phyloP scores from a whole-genome alignment of 2,797 vertebrate genomes.

The Varecia variegata region DNA sequence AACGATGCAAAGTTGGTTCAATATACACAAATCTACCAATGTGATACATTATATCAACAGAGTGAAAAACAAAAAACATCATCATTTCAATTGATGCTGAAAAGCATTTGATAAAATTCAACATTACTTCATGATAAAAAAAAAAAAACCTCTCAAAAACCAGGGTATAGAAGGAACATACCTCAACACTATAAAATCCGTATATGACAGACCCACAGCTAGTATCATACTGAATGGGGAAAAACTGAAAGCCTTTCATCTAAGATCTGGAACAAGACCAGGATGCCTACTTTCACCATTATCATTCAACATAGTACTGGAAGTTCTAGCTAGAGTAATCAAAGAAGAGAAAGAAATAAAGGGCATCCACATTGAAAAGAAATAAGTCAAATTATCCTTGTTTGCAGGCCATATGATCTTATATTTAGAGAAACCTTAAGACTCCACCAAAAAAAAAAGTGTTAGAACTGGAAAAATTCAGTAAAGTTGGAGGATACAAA shows the following conservation, averaged over 20 bases:
- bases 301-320: not conserved
- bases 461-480: not conserved
- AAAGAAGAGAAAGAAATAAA: not conserved
- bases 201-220: not conserved
- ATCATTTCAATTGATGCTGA: not conserved
- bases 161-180: not conserved
- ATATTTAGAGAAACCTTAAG: not conserved
- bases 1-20: not conserved
- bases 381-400: not conserved
- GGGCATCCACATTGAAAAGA: not conserved
- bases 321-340: not conserved
- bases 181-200: not conserved
- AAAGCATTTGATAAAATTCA: not conserved
- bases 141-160: not conserved
- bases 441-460: not conserved
- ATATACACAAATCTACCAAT: not conserved
- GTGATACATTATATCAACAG: not conserved
- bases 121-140: not conserved
- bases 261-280: not conserved
- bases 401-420: not conserved
- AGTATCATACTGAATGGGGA: not conserved
- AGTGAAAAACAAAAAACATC: not conserved
- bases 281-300: not conserved
- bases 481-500: not conserved
- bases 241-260: not conserved